Base-by-base conservation (phyloP, 2,888 invertebrate species). In the Amblyjoppa proteus region DNA sequence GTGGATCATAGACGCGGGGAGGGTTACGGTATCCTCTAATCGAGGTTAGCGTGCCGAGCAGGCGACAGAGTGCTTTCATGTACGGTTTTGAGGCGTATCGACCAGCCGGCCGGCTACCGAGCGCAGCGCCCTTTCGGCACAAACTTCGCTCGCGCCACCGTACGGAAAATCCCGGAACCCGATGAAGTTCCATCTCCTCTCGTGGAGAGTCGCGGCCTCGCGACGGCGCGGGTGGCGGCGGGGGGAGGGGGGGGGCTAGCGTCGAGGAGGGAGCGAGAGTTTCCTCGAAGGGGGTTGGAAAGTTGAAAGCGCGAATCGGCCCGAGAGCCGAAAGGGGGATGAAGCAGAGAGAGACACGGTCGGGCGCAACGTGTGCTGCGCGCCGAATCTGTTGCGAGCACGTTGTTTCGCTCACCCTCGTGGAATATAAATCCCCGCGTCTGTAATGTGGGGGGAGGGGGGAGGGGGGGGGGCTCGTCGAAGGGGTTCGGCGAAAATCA, bases 41-140 rank as follows among this genome's bases (percentile, higher is more conserved):
- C 88, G 92, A 85, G 92, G 92, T 92, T 92, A 92, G 91, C 91
- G 91, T 92, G 91, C 91, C 92, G 90, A 85, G 87, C 83, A 85
- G 88, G 81, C 88, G 89, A 88, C 87, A 88, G 75, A 73, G 78
- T 86, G 82, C 86, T 88, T 89, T 86, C 87, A 85, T 83, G 80
- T 85, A 83, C 71, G 83, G 83, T 90, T 90, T 89, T 84, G 88
- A 84, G 87, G 64, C 74, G 88, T 91, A 91, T 91, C 90, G 91
- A 91, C 88, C 91, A 88, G 87, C 84, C 85, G 86, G 84, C 81
- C 74, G 84, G 56, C 81, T 82, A 66, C 73, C 66, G 86, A 83
- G 83, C 79, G 76, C 75, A 78, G 77, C 81, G 70, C 86, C 79
- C 82, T 86, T 76, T 83, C 66, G 41, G 88, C 90, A 88, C 88